Conservation (phyloP, 2,888 invertebrate genomes). For the Yponomeuta cagnagella region DNA sequence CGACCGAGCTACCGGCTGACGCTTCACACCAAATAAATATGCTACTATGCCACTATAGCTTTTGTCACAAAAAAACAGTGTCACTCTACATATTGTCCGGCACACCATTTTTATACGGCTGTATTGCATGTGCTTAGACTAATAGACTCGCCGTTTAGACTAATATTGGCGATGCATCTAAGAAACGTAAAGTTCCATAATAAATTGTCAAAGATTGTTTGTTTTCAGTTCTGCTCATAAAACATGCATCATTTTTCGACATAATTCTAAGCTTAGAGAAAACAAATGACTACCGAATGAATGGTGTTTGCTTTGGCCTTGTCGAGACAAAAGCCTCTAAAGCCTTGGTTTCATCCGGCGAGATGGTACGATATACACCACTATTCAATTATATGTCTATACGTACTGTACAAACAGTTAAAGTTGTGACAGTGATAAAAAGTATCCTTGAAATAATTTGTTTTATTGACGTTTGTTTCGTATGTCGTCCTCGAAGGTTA, state of each 20-base stretch:
- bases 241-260: no score
- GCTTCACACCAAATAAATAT: slow-evolving; percentile 60
- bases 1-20: slow-evolving; percentile 44
- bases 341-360: slow-evolving; percentile 6
- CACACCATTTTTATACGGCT: neutral
- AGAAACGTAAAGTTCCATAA: neutral
- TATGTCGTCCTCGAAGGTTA: no score
- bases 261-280: no score
- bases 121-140: neutral
- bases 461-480: no score
- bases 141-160: neutral
- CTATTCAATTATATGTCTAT: neutral
- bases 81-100: neutral
- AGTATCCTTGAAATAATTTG: no score
- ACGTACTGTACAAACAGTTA: neutral
- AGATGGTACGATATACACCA: neutral
- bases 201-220: no score
- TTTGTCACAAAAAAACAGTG: neutral
- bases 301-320: neutral
- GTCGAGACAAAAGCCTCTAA: slow-evolving; percentile 2
- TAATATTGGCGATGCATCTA: neutral
- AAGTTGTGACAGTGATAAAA: neutral
- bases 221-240: no score
- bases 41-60: slow-evolving; percentile 14
- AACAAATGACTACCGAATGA: neutral